A percentile compares a stretch with the other conserved stretches of the same genome.
Conservation (phyloP, 2,888 invertebrate genomes). For the Philereme transversata region DNA sequence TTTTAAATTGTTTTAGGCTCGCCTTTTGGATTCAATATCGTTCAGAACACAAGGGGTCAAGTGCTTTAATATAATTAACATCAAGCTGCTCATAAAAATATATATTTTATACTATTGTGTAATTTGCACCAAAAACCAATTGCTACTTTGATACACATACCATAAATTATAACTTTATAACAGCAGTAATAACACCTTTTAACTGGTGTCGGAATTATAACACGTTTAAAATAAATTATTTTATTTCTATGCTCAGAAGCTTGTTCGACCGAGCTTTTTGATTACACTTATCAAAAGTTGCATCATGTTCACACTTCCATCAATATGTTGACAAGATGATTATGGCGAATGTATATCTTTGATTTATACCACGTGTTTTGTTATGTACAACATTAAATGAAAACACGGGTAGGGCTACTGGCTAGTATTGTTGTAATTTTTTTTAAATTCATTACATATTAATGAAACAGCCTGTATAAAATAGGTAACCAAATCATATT, state of each 20-base stretch:
- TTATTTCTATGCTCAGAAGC: slow-evolving; percentile 27
- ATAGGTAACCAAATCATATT: too few relatives aligned
- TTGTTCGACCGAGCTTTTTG: slow-evolving; percentile 24
- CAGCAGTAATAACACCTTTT: slow-evolving; percentile 41
- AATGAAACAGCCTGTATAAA: too few relatives aligned
- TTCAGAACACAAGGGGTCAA: slow-evolving; percentile 29
- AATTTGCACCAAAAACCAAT: slow-evolving; percentile 47
- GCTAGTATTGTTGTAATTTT: too few relatives aligned
- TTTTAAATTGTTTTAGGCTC: slow-evolving; percentile 39
- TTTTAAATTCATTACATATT: too few relatives aligned
- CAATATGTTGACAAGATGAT: slow-evolving; percentile 25
- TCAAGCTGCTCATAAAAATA: slow-evolving; percentile 42
- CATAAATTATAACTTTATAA: slow-evolving; percentile 47
- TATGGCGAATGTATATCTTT: slow-evolving; percentile 16
- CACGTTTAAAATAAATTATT: slow-evolving; percentile 34
- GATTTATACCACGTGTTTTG: slow-evolving; percentile 5
- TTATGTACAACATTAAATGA: too few relatives aligned
- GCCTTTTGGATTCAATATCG: slow-evolving; percentile 33
- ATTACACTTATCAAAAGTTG: slow-evolving; percentile 28
- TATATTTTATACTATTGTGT: slow-evolving; percentile 34
- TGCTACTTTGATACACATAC: slow-evolving; percentile 48
- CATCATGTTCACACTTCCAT: slow-evolving; percentile 31
- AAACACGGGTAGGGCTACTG: too few relatives aligned
- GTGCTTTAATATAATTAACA: slow-evolving; percentile 40
- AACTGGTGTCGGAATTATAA: slow-evolving; percentile 35